Evolutionary conservation across 2,113 vertebrate species (phyloP), one percentile per base, ranked within the genome.

Genomic region (Cyrtonyx montezumae): DNA sequence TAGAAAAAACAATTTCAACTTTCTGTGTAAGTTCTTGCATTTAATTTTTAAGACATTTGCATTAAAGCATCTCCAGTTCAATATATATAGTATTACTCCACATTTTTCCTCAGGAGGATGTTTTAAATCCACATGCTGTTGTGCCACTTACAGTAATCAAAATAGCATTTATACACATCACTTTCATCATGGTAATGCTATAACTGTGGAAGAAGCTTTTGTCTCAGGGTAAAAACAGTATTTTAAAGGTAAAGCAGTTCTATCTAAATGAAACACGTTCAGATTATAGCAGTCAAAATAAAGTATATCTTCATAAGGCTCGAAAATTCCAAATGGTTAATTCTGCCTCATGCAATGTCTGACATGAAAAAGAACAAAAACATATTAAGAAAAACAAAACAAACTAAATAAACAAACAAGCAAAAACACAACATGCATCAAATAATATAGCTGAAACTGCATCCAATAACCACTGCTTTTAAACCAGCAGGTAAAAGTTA

Each of bases 381-480:
- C 1, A 13, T 32, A 3, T 16, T 37, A 20, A 46, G 17, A 48
- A 66, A 66, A 66, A 48, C 37, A 37, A 82, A 69, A 46, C n/a
- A n/a, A n/a, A n/a, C n/a, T n/a, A n/a, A n/a, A n/a, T n/a, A 0
- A 55, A 12, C 6, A 49, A 51, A 13, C 3, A 37, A 37, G 9
- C 37, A 37, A 37, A 37, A 37, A 7, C 37, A 37, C 14, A 55
- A 55, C 6, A 45, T 0, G 1, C 14, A 62, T 13, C 28, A 75
- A 88, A 45, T 3, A 62, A 43, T 20, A 62, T 4, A n/a, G 20
- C 7, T 68, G 43, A 78, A 81, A 26, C 58, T 11, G 22, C n/a
- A 56, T 15, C 11, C 59, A 87, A 48, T 9, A 73, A 70, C 15
- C 11, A 71, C 1, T 67, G n/a, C 55, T 46, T 83, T 84, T 62